phyloP scores from a whole-genome alignment of 2,797 vertebrate genomes.

The Cygnus olor region DNA sequence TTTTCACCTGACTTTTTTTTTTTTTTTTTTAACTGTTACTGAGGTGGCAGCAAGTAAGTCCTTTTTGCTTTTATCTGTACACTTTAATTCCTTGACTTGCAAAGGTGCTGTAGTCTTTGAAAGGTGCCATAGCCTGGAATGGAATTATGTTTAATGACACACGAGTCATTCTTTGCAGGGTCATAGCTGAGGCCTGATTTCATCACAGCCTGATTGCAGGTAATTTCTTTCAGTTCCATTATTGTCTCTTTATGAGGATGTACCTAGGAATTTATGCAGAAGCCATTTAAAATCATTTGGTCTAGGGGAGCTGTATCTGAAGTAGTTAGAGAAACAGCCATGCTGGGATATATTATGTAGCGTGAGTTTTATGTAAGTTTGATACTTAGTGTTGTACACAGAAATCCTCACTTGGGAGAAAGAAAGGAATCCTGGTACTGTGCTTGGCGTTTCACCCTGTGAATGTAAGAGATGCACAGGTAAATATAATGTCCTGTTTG shows the following conservation, averaged over 20 bases:
- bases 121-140: background rate
- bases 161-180: accelerated
- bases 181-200: background rate
- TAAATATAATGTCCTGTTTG: background rate
- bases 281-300: background rate
- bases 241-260: background rate
- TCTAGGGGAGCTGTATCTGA: background rate
- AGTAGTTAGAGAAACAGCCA: background rate
- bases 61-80: background rate
- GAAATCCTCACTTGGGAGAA: background rate
- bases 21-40: background rate
- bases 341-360: background rate
- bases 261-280: background rate
- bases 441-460: background rate
- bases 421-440: background rate
- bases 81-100: background rate
- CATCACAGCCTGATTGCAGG: background rate
- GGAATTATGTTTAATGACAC: background rate
- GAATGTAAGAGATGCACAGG: background rate
- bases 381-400: background rate
- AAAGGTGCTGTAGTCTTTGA: background rate
- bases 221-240: background rate
- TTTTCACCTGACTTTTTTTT: background rate
- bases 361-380: background rate
- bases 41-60: background rate